Evolutionary conservation across 2,113 vertebrate species (phyloP), one percentile per base, ranked within the genome.

Genomic region (Anarrhichthys ocellatus): DNA sequence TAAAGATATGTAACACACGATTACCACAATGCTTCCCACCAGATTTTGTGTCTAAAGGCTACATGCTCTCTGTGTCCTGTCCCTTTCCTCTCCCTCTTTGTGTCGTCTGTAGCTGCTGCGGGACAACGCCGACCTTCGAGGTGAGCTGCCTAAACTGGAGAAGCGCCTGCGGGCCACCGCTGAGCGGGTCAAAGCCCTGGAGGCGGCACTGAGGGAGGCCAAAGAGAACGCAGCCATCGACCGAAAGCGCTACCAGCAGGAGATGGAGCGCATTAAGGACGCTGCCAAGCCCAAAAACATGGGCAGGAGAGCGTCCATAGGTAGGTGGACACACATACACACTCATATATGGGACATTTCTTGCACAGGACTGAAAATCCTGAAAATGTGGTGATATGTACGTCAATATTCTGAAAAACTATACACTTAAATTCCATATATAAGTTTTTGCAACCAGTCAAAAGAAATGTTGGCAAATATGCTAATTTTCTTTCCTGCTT

Each of bases 251-350:
- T 96, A 99, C 88, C 96, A 99, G 87, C 95, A 97, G 82, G 98
- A 99, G 91, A 96, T 99, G 15, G 98, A 99, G 88, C 97, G 98
- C 74, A 99, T 99, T 71, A 99, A 99, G 92, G 98, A 99, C 78
- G 95, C 97, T 0, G 95, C 95, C 6, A 95, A 96, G 61, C 97
- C 98, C 90, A 98, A 98, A 94, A 99, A 98, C 59, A 99, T 99
- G 97, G 97, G 97, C 89, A 95, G 97, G 89, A 96, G 97, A 87
- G 94, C 95, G 83, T 98, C 98, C 0, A 99, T 99, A 48, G 98
- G 98, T 99, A 32, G 59, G 87, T 52, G 10, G 8, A 68, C 18
- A 29, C 36, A 27, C 61, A 46, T 3, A 67, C n/a, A 63, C 8
- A 70, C 38, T 56, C 5, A 56, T 11, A 15, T 5, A 20, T 32